Percentiles rank a stretch among this genome's conserved stretches.
Conservation (phyloP, 1,140 invertebrate species). For the Scaptomyza montana region DNA sequence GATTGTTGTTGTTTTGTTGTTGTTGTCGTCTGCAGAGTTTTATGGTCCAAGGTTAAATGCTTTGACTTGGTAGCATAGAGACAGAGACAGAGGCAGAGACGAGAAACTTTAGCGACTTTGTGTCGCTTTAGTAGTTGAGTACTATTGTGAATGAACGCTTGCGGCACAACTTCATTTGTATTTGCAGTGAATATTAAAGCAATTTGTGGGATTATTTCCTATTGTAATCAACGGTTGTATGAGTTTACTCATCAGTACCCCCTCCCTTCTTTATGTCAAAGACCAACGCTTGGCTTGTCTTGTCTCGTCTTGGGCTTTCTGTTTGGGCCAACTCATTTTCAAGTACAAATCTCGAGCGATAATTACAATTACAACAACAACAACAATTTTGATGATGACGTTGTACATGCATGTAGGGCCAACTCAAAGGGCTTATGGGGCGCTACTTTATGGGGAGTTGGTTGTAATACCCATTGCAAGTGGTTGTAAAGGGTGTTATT, state of each 20-base stretch:
- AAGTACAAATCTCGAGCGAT: constrained; percentile 50
- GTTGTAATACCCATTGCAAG: not conserved
- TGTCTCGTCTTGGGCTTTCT: not conserved
- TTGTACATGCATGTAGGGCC: constrained; percentile 23
- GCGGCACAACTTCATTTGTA: constrained; percentile 74
- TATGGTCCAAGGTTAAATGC: constrained; percentile 83
- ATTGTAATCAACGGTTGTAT: constrained; percentile 74
- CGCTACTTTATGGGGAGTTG: too few species aligned
- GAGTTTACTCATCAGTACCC: constrained; percentile 40
- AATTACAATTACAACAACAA: constrained; percentile 22
- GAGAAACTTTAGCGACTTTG: constrained; percentile 76
- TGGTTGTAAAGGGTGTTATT: not conserved
- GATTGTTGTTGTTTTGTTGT: constrained; percentile 41
- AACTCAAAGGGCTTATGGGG: constrained; percentile 33
- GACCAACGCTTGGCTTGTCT: constrained; percentile 13
- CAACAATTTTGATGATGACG: constrained; percentile 23
- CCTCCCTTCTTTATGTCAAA: not conserved
- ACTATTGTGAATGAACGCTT: constrained; percentile 31
- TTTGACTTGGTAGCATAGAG: constrained; percentile 54
- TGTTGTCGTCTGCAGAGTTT: constrained; percentile 72
- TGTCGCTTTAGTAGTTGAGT: constrained; percentile 51
- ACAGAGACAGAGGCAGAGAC: constrained; percentile 27
- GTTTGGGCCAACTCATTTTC: constrained; percentile 70
- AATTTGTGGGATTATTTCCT: constrained; percentile 83
- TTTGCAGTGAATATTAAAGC: constrained; percentile 83